Evolutionary conservation across 2,797 vertebrate genomes (phyloP), one percentile per base, ranked within the genome.

Genomic region (Oreochromis mossambicus): DNA sequence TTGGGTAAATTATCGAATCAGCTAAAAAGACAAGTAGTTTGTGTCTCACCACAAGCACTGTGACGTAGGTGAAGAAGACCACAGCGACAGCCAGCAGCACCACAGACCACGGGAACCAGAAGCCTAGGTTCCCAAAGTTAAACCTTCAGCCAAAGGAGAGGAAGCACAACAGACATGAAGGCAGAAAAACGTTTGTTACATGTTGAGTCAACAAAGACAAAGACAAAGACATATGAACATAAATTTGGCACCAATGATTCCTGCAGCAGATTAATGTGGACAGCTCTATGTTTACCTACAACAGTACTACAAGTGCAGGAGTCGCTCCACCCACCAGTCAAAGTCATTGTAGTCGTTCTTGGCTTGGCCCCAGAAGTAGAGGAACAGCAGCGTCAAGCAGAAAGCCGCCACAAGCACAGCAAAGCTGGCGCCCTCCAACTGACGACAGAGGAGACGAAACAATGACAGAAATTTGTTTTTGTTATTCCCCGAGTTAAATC

Each of bases 291-390:
- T 36, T 21, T 46, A 46, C 24, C 34, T 38, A 36, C 2, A 7
- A n/a, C 21, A 9, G 0, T 32, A 51, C 0, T n/a, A 26, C 19
- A 13, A 8, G 68, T 48, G 43, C 2, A 7, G 13, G 21, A 10
- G 2, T 50, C 7, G 52, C 50, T 81, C 24, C 3, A 87, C 98
- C 96, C 91, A 99, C 98, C 98, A 98, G 91, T 99, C 97, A 91
- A 99, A 98, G 91, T 96, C 95, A 13, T 97, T 95, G 94, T 98
- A 99, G 94, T 99, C 98, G 55, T 99, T 99, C 95, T 97, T 95
- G 0, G 97, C 97, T 94, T 98, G 96, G 12, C 95, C 90, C 98
- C 98, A 99, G 85, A 97, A 95, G 91, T 97, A 98, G 34, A 99
- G 94, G 80, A 98, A 97, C 77, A 97, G 32, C 87, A 97, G 85